These are phyloP conservation scores for Porphyrio hochstetteri DNA, from an alignment of 2,113 vertebrate species.

Conservation along the genomic window DNA sequence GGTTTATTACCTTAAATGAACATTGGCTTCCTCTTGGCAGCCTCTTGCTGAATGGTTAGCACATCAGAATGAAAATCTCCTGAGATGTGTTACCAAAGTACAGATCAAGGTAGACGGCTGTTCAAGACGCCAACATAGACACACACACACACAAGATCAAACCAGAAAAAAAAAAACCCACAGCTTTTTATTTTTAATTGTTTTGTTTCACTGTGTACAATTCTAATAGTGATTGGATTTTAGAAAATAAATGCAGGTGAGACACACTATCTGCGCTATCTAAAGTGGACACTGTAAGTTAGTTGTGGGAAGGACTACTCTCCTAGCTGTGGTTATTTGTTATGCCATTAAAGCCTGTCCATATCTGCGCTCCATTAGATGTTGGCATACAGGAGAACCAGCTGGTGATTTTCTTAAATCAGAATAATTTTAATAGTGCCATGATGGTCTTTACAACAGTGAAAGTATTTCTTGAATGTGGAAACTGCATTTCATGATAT, in stretches of 20 bases:
- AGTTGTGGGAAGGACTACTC: not conserved
- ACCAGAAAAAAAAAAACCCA: too few relatives aligned
- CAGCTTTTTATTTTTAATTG: not conserved
- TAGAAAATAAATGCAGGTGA: not conserved
- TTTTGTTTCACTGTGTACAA: not conserved
- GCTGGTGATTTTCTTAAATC: not conserved
- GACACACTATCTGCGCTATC: not conserved
- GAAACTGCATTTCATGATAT: not conserved
- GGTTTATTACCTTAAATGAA: not conserved
- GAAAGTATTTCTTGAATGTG: not conserved
- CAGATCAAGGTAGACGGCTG: not conserved
- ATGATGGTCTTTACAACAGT: not conserved
- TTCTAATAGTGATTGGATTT: not conserved
- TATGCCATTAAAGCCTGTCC: not conserved
- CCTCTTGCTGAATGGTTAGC: not conserved
- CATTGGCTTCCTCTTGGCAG: not conserved
- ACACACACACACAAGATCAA: too few relatives aligned
- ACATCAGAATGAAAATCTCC: not conserved
- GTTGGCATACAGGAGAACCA: not conserved
- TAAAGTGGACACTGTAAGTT: not conserved
- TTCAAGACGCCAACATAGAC: fast-evolving
- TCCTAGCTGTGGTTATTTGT: not conserved
- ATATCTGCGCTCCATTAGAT: not conserved
- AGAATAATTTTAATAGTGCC: not conserved
- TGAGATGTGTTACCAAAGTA: not conserved